Conservation (phyloP, 37 sponge, comb jelly and placozoan species). For the Eunapius fragilis region DNA sequence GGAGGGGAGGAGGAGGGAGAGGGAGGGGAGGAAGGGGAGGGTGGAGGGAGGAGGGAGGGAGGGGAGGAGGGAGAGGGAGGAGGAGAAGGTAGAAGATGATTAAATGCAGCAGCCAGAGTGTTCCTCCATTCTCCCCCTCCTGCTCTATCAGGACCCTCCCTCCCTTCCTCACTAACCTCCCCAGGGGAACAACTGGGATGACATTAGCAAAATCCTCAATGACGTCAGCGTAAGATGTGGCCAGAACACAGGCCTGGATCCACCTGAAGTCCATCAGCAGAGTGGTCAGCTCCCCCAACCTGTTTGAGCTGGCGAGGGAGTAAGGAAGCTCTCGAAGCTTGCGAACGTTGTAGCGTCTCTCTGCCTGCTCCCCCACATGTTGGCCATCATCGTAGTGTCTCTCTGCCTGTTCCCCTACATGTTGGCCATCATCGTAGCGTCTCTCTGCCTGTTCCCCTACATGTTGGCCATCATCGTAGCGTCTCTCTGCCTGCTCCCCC, state of each 20-base stretch:
- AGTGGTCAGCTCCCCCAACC: slow-evolving; percentile 31
- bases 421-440: too few relatives aligned
- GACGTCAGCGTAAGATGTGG: slow-evolving; percentile 34
- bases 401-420: not conserved
- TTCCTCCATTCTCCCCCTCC: not conserved
- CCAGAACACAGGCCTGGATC: slow-evolving; percentile 36
- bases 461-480: too few relatives aligned
- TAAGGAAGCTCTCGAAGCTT: slow-evolving; percentile 74
- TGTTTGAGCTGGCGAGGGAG: slow-evolving; percentile 24
- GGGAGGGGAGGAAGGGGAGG: not conserved
- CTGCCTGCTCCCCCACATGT: slow-evolving; percentile 28
- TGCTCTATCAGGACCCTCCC: not conserved
- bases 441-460: too few relatives aligned
- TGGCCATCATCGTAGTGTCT: slow-evolving; percentile 6
- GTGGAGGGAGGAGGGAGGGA: not conserved
- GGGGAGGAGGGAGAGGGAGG: not conserved
- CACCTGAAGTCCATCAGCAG: slow-evolving; percentile 61
- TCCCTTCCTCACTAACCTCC: slow-evolving; percentile 19
- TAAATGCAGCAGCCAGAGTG: not conserved
- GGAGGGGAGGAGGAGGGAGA: not conserved
- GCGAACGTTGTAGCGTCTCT: slow-evolving; percentile 57
- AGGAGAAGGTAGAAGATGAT: not conserved
- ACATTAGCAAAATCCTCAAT: slow-evolving; percentile 46
- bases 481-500: not conserved
- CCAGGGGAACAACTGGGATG: slow-evolving; percentile 58